These are phyloP conservation scores for Seira musarum DNA, from an alignment of 2,888 invertebrate species.

Conservation along the genomic window DNA sequence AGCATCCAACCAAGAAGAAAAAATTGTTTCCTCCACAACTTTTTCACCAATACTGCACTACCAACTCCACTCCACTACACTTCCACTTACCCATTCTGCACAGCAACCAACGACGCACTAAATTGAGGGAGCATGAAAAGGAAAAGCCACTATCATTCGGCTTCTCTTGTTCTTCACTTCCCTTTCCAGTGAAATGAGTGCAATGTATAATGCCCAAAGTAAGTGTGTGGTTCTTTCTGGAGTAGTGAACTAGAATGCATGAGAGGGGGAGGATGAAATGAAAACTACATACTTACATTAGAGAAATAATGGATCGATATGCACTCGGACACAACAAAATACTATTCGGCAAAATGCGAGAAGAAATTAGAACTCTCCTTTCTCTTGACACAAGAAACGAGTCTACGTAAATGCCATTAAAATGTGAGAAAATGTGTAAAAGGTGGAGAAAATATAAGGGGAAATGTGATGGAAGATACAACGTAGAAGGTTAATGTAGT, in stretches of 20 bases:
- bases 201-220: too few relatives aligned
- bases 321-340: constrained; percentile 46
- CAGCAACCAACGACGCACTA: constrained; percentile 54
- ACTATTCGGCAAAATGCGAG: constrained; percentile 40
- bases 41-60: background rate
- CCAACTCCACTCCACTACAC: constrained; percentile 17
- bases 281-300: too few relatives aligned
- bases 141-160: constrained; percentile 28
- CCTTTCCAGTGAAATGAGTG: background rate
- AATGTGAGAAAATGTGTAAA: background rate
- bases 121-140: constrained; percentile 22
- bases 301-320: constrained; percentile 45
- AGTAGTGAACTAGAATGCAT: too few relatives aligned
- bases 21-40: constrained; percentile 1
- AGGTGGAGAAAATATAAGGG: background rate
- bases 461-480: background rate
- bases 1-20: background rate
- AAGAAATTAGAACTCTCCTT: background rate
- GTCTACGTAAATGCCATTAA: background rate
- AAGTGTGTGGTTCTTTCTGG: too few relatives aligned
- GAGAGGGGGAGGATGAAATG: too few relatives aligned
- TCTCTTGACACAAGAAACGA: background rate
- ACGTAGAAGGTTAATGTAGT: background rate
- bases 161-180: background rate
- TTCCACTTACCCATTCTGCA: constrained; percentile 35